A percentile compares a stretch with the other conserved stretches of the same genome.
These are phyloP conservation scores for Nothobranchius furzeri DNA, from an alignment of 2,113 vertebrate species.

Conservation along the genomic window DNA sequence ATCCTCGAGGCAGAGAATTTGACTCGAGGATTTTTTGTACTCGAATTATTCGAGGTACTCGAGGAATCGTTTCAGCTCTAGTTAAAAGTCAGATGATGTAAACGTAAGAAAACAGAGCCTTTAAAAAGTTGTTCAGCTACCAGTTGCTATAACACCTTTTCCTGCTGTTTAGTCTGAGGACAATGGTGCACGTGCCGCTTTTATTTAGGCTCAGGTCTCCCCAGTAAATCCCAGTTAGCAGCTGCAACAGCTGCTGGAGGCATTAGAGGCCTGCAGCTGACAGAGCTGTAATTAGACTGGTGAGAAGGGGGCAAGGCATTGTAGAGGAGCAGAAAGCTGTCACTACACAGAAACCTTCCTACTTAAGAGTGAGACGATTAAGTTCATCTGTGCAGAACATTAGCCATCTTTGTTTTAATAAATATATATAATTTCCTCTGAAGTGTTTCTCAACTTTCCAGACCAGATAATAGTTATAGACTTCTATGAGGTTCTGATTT, in stretches of 20 bases:
- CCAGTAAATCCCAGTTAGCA: constrained; percentile 33
- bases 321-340: background rate
- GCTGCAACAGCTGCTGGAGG: constrained; percentile 58
- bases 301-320: constrained; percentile 32
- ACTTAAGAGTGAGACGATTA: background rate
- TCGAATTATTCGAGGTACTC: no score
- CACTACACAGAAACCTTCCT: background rate
- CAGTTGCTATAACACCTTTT: background rate
- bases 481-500: no score
- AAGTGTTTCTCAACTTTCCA: no score
- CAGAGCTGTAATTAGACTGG: constrained; percentile 64
- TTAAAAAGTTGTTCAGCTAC: background rate
- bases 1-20: no score
- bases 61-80: no score
- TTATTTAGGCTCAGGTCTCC: constrained; percentile 4
- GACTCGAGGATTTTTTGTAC: no score
- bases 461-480: no score
- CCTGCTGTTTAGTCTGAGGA: constrained; percentile 3
- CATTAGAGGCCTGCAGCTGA: constrained; percentile 26
- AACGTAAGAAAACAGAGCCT: no score
- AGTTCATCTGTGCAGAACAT: no score
- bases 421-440: no score
- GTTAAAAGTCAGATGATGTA: no score
- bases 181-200: constrained; percentile 33
- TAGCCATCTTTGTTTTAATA: no score